A percentile compares a stretch with the other conserved stretches of the same genome.
Evolutionary conservation across 23 tunicate species (phyloP).

Genomic region (Phallusia fumigata): DNA sequence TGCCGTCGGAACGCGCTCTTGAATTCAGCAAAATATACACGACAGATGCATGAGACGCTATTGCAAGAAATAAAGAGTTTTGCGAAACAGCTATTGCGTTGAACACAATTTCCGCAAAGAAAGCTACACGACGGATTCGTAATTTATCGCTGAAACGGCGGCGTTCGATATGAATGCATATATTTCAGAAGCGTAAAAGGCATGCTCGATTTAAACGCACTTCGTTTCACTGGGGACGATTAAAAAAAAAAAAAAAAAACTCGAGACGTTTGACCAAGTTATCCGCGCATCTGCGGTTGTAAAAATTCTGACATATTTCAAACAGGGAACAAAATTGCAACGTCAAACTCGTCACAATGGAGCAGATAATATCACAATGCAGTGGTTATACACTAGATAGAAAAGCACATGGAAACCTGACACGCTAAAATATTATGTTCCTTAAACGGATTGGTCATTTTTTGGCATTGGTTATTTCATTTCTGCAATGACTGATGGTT

Average conservation of each 20-base stretch:
- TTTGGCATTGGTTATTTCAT: neutral
- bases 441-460: neutral
- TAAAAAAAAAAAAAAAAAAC: neutral
- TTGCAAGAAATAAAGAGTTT: neutral
- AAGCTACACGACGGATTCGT: constrained; percentile 10
- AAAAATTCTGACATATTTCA: neutral
- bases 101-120: neutral
- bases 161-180: constrained; percentile 6
- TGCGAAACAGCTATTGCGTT: neutral
- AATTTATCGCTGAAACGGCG: neutral
- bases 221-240: neutral
- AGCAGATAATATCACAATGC: constrained; percentile 6
- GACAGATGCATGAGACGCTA: constrained; percentile 8
- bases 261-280: neutral
- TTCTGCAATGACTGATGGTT: too few species aligned
- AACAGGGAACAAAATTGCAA: neutral
- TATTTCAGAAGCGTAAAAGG: neutral
- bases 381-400: neutral
- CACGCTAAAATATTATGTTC: neutral
- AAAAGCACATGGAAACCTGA: neutral
- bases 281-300: neutral
- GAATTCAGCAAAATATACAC: constrained; percentile 9
- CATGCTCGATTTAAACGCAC: neutral
- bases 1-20: neutral
- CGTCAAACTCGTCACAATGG: constrained; percentile 1